A percentile compares a stretch with the other conserved stretches of the same genome.
Conservation (phyloP, 2,113 vertebrate genomes). For the Tachycineta bicolor region DNA sequence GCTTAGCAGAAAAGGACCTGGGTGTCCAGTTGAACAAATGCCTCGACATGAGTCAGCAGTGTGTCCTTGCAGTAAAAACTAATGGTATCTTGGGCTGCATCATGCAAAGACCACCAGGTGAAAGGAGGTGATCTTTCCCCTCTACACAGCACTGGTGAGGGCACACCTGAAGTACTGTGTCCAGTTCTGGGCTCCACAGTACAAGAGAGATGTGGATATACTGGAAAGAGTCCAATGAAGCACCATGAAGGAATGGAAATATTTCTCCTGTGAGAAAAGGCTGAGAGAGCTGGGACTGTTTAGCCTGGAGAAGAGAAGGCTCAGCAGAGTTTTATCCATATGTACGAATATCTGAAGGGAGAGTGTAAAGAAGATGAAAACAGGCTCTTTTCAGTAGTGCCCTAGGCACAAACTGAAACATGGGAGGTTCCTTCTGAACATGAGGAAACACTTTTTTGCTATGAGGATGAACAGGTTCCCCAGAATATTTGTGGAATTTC, state of each 20-base stretch:
- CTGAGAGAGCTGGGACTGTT: background rate
- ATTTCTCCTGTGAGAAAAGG: background rate
- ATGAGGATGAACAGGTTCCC: background rate
- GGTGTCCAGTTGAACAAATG: background rate
- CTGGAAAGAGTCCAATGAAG: background rate
- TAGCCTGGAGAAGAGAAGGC: background rate
- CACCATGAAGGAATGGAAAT: background rate
- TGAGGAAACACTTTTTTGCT: background rate
- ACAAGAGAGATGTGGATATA: background rate
- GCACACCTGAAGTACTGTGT: background rate
- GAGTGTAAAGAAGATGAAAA: background rate
- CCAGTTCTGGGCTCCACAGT: background rate
- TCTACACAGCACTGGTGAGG: background rate
- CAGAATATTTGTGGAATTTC: background rate
- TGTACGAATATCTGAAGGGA: background rate
- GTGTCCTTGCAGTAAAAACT: background rate
- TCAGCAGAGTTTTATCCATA: background rate
- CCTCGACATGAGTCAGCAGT: background rate
- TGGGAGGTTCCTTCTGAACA: background rate
- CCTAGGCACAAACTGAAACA: background rate
- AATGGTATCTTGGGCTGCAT: background rate
- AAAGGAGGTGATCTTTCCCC: background rate
- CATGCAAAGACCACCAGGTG: background rate
- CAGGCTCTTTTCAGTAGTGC: background rate
- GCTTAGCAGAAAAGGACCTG: background rate